phyloP scores from a whole-genome alignment of 1,140 invertebrate species.

The Apis florea region DNA sequence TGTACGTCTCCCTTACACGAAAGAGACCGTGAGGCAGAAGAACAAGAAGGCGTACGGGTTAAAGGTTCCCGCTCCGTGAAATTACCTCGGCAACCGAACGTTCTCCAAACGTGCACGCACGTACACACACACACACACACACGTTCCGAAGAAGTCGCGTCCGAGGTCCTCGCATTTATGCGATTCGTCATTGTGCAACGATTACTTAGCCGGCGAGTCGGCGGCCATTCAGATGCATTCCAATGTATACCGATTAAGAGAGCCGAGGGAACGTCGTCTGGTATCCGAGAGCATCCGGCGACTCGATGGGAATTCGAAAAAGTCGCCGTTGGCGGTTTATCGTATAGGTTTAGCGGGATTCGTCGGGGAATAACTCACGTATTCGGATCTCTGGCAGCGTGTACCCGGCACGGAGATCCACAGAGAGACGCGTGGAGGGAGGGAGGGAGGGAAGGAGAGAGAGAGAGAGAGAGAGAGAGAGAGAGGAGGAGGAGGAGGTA shows the following conservation, averaged over 20 bases:
- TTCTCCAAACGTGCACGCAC: background rate
- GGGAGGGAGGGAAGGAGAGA: rapidly evolving
- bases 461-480: background rate
- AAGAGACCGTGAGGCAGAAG: too few relatives aligned
- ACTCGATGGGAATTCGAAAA: slow-evolving; percentile 54
- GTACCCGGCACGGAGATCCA: background rate
- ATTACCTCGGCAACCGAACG: background rate
- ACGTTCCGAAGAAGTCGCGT: background rate
- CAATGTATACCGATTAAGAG: slow-evolving; percentile 50
- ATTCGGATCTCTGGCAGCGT: slow-evolving; percentile 30
- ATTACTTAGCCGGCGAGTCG: slow-evolving; percentile 27
- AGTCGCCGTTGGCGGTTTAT: slow-evolving; percentile 46
- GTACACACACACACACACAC: too few relatives aligned
- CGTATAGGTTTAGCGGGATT: slow-evolving; percentile 46
- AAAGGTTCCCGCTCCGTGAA: slow-evolving; percentile 4
- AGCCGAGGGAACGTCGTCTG: slow-evolving; percentile 40
- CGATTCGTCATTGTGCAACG: slow-evolving; percentile 51
- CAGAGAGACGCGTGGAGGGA: background rate
- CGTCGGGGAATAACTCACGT: slow-evolving; percentile 49
- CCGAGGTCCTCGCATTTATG: slow-evolving; percentile 24
- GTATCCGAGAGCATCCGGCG: slow-evolving; percentile 38
- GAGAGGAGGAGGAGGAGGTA: too few relatives aligned
- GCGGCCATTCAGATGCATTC: slow-evolving; percentile 38
- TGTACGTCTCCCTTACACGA: too few relatives aligned
- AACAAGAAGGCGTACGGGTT: background rate